Base-by-base conservation (phyloP, 1,140 invertebrate genomes). In the Hylaeus volcanicus region DNA sequence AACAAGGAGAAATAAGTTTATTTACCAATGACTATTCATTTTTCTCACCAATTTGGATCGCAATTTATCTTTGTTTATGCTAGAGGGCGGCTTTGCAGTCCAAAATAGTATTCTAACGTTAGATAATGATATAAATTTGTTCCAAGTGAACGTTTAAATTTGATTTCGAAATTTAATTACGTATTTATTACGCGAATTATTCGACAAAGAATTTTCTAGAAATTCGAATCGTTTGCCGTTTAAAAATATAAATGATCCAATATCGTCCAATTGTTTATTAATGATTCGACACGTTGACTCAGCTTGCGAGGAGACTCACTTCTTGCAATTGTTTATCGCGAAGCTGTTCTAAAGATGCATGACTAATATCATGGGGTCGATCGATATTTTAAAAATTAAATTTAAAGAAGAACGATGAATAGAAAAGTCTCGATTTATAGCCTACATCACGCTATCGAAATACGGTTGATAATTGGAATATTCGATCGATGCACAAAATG, bases 331-430 rank as follows among this genome's bases (percentile, higher is more conserved):
- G 3, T 5, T n/a, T 4, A 5, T 58, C 55, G 14, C 4, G 55
- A 15, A 58, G 14, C 3, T 15, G 55, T 58, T 58, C 3, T 26
- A 26, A 58, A 58, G 6, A 48, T 48, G 26, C 56, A 61, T 26
- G n/a, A 45, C 12, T 6, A 26, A n/a, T 65, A 66, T 55, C n/a
- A 9, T 3, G 2, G 14, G 9, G 26, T 63, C 14, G 71, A 76
- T 76, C 26, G 53, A 76, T 76, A n/a, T n/a, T n/a, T n/a, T n/a
- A n/a, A 26, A 26, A 26, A 26, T 26, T 26, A 26, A 26, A 26
- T 26, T 26, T 26, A 26, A 26, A 26, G 26, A 26, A 26, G 26
- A 26, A 26, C 26, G 26, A 26, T 26, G 26, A 26, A 26, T 26
- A 26, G 26, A 26, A 26, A 26, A 26, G 26, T 26, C 26, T 26